Evolutionary conservation across 2,888 invertebrate species (phyloP).

Genomic region (Choreutis nemorana): DNA sequence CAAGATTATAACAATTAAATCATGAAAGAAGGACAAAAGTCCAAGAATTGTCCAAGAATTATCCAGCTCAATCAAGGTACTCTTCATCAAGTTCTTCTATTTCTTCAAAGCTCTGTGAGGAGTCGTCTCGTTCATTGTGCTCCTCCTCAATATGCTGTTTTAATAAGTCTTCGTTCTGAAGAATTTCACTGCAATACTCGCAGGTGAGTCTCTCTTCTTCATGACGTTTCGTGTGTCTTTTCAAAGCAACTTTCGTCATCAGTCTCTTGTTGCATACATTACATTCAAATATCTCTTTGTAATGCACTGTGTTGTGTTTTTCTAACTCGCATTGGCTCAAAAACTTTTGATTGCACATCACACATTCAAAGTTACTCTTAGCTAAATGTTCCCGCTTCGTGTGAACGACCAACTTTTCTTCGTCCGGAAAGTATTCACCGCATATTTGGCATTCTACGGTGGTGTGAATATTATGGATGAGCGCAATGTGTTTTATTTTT

Average conservation of each 20-base stretch:
- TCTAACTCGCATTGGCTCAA: conserved; percentile 17
- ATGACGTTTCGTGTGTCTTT: background rate
- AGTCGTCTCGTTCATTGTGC: conserved; percentile 20
- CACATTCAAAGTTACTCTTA: conserved; percentile 33
- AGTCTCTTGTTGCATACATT: too few relatives aligned
- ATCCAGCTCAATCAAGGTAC: conserved; percentile 16
- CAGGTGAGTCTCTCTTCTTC: conserved; percentile 1
- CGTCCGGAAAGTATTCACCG: conserved; percentile 18
- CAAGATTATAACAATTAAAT: too few relatives aligned
- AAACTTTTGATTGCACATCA: conserved; percentile 37
- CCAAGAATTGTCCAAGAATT: conserved; percentile 3
- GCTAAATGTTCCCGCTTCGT: conserved; percentile 34
- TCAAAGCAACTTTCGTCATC: background rate
- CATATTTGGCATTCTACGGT: conserved; percentile 26
- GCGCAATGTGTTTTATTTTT: conserved; percentile 24
- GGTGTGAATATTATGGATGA: conserved; percentile 22
- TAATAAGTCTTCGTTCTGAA: conserved; percentile 3
- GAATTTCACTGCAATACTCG: conserved; percentile 1
- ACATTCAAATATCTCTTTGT: background rate
- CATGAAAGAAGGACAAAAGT: too few relatives aligned
- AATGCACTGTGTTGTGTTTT: conserved; percentile 17
- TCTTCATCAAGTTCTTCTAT: conserved; percentile 14
- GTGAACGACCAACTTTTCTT: conserved; percentile 19
- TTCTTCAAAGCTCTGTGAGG: conserved; percentile 29
- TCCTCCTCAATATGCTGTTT: too few relatives aligned